Evolutionary conservation across 2,797 vertebrate genomes (phyloP).

Genomic region (Gadopsis bispinosus): DNA sequence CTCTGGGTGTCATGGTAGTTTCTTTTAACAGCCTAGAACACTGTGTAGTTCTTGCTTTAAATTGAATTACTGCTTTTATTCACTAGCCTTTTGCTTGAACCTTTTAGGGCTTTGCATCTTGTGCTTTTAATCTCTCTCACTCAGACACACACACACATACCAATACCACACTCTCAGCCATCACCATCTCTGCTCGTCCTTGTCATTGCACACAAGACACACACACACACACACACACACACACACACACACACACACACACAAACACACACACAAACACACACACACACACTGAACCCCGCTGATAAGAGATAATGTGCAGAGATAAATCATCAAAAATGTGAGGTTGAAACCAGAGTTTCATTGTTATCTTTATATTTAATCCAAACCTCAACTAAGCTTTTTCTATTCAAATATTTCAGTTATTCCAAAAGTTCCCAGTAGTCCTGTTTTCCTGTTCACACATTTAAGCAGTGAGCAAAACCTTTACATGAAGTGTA

Average conservation of each 20-base stretch:
- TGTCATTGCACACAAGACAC: constrained; percentile 21
- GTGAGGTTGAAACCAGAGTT: constrained; percentile 3
- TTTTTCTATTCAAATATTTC: not conserved
- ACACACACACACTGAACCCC: not conserved
- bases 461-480: not conserved
- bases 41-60: constrained; percentile 24
- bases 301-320: constrained; percentile 9
- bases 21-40: constrained; percentile 16
- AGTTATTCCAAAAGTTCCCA: not conserved
- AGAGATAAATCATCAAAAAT: constrained; percentile 30
- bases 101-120: constrained; percentile 15
- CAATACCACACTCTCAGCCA: not conserved
- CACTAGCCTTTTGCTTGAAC: constrained; percentile 13
- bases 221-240: constrained; percentile 8
- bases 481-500: not conserved
- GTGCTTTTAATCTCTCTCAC: not conserved
- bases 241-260: constrained; percentile 15
- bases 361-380: constrained; percentile 2
- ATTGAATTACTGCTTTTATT: constrained; percentile 38
- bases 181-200: not conserved
- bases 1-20: constrained; percentile 32
- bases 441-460: not conserved
- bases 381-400: not conserved
- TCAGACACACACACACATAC: not conserved
- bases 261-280: constrained; percentile 16